Base-by-base conservation (phyloP, 92 coral and sea anemone genomes). In the Zoanthus sansibaricus region DNA sequence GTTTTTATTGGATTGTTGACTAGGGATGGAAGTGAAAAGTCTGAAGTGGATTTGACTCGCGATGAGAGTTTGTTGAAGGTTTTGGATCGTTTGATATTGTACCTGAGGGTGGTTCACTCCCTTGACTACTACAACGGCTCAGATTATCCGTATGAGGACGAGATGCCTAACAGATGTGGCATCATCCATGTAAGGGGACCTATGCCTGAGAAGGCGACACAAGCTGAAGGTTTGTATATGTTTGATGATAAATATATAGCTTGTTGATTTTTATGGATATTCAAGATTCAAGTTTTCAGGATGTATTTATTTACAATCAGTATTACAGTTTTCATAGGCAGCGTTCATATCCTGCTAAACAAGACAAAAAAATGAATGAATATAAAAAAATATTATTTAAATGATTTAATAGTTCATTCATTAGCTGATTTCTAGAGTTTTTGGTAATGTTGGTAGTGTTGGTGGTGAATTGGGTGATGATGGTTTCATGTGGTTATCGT, bases 101-200 rank as follows among this genome's bases (percentile, higher is more conserved):
- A 96, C 78, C 91, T 96, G 66, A 87, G 99, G 56, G 90, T 96
- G 9, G 98, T 96, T 4, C 99, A 96, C 76, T 96, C 99, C 10
- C 87, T 96, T 67, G 99, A 96, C 86, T 96, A 95, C 82, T 96
- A 96, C 86, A 96, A 95, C 58, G 96, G 99, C 5, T 92, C 95
- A 0, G 99, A 96, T 83, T 96, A 96, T 45, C 98, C 98, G 6
- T 94, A 96, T 47, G 99, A 96, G 76, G 99, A 96, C 55, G 99
- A 96, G 87, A 96, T 96, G 99, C 99, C 99, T 9, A 95, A 96
- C 80, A 88, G 99, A 80, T 96, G 99, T 87, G 99, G 99, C 13
- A 96, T 96, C 16, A 79, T 96, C 6, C 98, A 96, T 82, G 98
- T 96, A 30, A 91, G 99, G 48, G 96, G 95, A 32, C 79, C 95